These are phyloP conservation scores for Huso huso DNA, from an alignment of 2,797 vertebrate species.

Conservation along the genomic window DNA sequence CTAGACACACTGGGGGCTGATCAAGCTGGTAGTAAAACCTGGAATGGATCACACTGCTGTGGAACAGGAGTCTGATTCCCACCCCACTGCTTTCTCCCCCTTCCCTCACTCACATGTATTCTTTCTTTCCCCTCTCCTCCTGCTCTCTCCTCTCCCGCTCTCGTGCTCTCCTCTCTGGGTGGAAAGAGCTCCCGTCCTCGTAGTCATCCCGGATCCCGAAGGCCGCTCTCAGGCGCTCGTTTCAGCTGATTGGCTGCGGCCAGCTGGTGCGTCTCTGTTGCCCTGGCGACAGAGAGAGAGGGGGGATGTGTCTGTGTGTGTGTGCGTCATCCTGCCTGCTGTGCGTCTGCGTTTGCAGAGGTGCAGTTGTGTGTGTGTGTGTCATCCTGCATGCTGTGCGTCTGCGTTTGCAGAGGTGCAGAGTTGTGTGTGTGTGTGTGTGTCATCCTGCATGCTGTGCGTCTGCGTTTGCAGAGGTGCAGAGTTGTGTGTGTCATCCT, in stretches of 20 bases:
- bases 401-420: too few species aligned
- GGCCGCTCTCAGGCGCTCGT: slow-evolving; percentile 76
- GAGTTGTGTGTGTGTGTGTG: too few species aligned
- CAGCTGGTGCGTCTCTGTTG: slow-evolving; percentile 81
- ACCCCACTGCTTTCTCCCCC: neutral
- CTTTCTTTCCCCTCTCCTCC: slow-evolving; percentile 60
- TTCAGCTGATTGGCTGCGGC: slow-evolving; percentile 88
- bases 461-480: too few species aligned
- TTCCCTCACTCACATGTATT: slow-evolving; percentile 42
- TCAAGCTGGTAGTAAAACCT: too few species aligned
- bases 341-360: too few species aligned
- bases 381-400: too few species aligned
- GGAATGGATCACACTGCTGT: too few species aligned
- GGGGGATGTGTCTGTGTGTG: neutral
- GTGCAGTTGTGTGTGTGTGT: neutral
- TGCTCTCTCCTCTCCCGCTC: slow-evolving; percentile 68
- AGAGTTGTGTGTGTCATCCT: too few species aligned
- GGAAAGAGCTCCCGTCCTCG: slow-evolving; percentile 84
- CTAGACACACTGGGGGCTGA: too few species aligned
- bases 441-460: too few species aligned
- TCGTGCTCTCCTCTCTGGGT: slow-evolving; percentile 74
- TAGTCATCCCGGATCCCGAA: slow-evolving; percentile 83
- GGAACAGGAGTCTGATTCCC: neutral
- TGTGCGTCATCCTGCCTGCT: too few species aligned
- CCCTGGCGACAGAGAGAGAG: slow-evolving; percentile 41